Evolutionary conservation across 2,113 vertebrate species (phyloP), one percentile per base, ranked within the genome.

Genomic region (Mystacornis crossleyi): DNA sequence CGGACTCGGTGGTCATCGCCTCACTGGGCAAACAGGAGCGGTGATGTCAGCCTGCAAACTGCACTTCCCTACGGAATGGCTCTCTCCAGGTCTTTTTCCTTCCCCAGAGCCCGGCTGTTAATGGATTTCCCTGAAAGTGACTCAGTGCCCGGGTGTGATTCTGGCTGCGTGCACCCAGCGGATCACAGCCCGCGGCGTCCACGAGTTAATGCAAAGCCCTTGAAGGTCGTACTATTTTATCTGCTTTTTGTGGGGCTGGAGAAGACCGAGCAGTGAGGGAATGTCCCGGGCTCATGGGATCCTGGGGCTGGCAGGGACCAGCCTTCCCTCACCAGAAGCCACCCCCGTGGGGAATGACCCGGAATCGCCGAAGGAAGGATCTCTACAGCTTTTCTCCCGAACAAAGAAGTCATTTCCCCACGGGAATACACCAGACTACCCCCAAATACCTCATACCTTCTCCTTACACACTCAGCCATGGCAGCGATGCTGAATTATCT

Each of bases 171-270:
- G 45, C 34, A 19, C 64, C 55, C 55, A 33, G 33, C 1, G 1
- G 60, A 34, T 58, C 24, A 26, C 11, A 21, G 29, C 8, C 11
- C 1, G 0, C 0, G 0, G 53, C 0, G 0, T 26, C 34, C 42
- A n/a, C 0, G 3, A 64, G 57, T 25, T 69, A 47, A 77, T 4
- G 17, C 57, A 80, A 80, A 89, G 57, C 62, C 33, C 29, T 60
- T 38, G 57, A 71, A 88, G 57, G 40, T 70, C 19, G 70, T 51
- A n/a, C 16, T 57, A 1, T 34, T 77, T 94, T 77, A 83, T 61
- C 89, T 93, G 75, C 58, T 89, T 34, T 26, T 57, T 31, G 7
- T 66, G 58, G 28, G 70, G 42, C 58, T 57, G 20, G 57, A 69
- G 80, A 26, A 72, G 48, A 72, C 10, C 2, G 8, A 92, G 75